Percentiles rank a stretch among this genome's conserved stretches.
Conservation (phyloP, 2,888 invertebrate genomes). For the Leptarthrus brevirostris region DNA sequence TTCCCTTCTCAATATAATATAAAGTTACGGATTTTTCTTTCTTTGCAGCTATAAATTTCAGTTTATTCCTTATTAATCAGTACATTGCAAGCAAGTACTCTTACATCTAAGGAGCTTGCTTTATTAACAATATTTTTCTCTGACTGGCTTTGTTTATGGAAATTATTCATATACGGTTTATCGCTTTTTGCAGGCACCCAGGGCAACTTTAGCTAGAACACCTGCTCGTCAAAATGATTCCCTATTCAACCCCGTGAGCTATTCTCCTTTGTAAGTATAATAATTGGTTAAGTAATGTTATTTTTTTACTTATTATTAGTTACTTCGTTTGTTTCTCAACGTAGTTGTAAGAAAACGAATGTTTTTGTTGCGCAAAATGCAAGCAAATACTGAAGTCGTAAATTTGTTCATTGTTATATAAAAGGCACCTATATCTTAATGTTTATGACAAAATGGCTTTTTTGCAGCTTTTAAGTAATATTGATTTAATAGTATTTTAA, state of each 20-base stretch:
- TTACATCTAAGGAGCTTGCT: slow-evolving; percentile 1
- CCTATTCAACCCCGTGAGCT: slow-evolving; percentile 64
- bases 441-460: too few relatives aligned
- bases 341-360: too few relatives aligned
- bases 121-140: slow-evolving; percentile 11
- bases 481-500: too few relatives aligned
- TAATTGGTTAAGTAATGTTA: too few relatives aligned
- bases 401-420: too few relatives aligned
- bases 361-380: too few relatives aligned
- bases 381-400: too few relatives aligned
- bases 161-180: slow-evolving; percentile 27
- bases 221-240: slow-evolving; percentile 60
- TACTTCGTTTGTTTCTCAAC: too few relatives aligned
- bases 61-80: slow-evolving; percentile 40
- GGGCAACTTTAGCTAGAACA: slow-evolving; percentile 59
- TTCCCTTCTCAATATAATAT: slow-evolving; percentile 2
- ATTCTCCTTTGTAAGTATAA: slow-evolving; percentile 64
- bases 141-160: neutral
- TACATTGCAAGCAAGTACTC: slow-evolving; percentile 10
- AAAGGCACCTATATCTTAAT: too few relatives aligned
- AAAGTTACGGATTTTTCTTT: slow-evolving; percentile 2
- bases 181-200: slow-evolving; percentile 58
- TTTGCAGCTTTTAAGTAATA: too few relatives aligned
- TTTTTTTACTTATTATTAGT: too few relatives aligned
- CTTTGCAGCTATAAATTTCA: slow-evolving; percentile 13